A percentile compares a stretch with the other conserved stretches of the same genome.
These are phyloP conservation scores for Agriopis leucophaearia DNA, from an alignment of 2,888 invertebrate species.

Conservation along the genomic window DNA sequence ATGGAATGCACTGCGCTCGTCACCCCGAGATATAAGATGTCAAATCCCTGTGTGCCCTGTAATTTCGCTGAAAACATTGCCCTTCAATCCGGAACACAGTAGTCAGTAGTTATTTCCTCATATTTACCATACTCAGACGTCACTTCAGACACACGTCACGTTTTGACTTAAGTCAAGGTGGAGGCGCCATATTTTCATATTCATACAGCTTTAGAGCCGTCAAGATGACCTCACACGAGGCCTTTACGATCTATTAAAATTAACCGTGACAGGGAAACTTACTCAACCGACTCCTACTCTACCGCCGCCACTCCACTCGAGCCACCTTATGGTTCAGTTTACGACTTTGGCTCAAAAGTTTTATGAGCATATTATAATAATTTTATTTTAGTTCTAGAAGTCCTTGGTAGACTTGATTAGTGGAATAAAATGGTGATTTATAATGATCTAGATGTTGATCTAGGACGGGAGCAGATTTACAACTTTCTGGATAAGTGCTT, in stretches of 20 bases:
- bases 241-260: constrained; percentile 23
- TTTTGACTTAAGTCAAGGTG: constrained; percentile 1
- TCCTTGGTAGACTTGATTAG: background rate
- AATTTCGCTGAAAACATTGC: too few species aligned
- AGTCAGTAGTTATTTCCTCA: too few species aligned
- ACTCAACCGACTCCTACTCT: constrained; percentile 1
- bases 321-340: constrained; percentile 11
- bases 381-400: constrained; percentile 3
- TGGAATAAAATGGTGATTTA: background rate
- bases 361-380: constrained; percentile 15
- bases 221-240: constrained; percentile 12
- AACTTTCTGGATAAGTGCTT: background rate
- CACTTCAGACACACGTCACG: background rate
- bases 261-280: constrained; percentile 18
- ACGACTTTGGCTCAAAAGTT: constrained; percentile 18
- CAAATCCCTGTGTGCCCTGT: too few species aligned
- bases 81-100: too few species aligned
- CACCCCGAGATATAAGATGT: too few species aligned
- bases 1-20: too few species aligned
- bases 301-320: background rate
- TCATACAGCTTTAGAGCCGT: constrained; percentile 1
- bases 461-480: background rate
- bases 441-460: background rate
- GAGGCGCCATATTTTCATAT: constrained; percentile 3
- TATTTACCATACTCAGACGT: background rate